Base-by-base conservation (phyloP, 2,888 invertebrate species). In the Cepaea hortensis region DNA sequence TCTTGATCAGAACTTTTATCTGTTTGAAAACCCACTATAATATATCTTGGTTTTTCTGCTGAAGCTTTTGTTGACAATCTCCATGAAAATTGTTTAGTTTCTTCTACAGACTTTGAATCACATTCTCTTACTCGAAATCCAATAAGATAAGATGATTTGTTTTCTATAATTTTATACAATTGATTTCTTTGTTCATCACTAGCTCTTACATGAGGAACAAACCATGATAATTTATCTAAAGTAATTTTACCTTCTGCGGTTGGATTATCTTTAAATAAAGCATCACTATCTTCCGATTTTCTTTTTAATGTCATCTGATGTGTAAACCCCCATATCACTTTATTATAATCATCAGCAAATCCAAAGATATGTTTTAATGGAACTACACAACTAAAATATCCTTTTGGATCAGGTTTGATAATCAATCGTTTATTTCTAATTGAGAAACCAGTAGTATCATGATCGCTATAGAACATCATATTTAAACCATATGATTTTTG, bases 351-450 rank as follows among this genome's bases (percentile, higher is more conserved):
- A 35, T 70, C 81, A 48, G 50, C 23, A 72, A 82, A 82, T 1
- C 81, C 81, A 70, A 82, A 82, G 20, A 70, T 70, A 72, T 82
- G 81, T 82, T 82, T 82, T 72, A 82, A 72, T 48, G 81, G 70
- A 72, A 82, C 48, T 70, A 35, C 18, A 18, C 35, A 65, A 23
- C 70, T 70, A 70, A 82, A 82, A 13, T n/a, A n/a, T 11, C 81
- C 70, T 20, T 82, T 82, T 35, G 35, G 68, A 20, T n/a, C 13
- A 68, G 65, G 55, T 15, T 50, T 6, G 7, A 7, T 15, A 46
- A 48, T 76, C 3, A 76, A 18, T 1, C 20, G 18, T 46, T 13
- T 46, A 6, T 80, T 18, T n/a, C 80, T 80, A 61, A 80, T 35
- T 61, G 23, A 20, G n/a, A 80, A 61, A 20, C 80, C 80, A 4